These are phyloP conservation scores for Neodiprion pinetum DNA, from an alignment of 1,140 invertebrate species.

Conservation along the genomic window DNA sequence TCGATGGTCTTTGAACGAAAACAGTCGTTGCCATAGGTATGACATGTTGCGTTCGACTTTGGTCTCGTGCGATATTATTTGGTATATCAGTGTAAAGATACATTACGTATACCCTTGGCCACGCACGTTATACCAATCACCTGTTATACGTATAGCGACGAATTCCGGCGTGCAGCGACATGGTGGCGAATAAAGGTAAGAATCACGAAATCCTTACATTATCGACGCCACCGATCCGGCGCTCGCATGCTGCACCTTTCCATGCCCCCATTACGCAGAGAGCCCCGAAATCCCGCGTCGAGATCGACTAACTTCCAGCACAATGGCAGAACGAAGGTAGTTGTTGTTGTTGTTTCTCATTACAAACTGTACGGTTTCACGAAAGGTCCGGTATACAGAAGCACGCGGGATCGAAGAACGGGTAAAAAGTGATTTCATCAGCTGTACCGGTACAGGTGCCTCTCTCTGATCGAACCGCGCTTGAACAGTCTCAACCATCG, in stretches of 20 bases:
- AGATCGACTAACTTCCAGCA: neutral
- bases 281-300: neutral
- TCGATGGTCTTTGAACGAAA: too few species aligned
- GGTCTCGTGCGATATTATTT: too few species aligned
- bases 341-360: too few species aligned
- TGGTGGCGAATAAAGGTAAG: neutral
- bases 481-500: neutral
- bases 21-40: too few species aligned
- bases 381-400: neutral
- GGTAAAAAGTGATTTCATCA: neutral
- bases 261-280: neutral
- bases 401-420: too few species aligned
- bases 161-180: constrained; percentile 2
- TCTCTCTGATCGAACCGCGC: neutral
- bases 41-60: too few species aligned
- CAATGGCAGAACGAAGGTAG: too few species aligned
- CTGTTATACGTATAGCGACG: neutral
- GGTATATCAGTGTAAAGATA: too few species aligned
- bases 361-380: neutral
- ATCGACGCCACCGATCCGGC: neutral
- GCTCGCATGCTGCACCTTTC: neutral
- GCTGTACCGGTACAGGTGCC: too few species aligned
- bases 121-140: too few species aligned
- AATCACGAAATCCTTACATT: constrained; percentile 3
- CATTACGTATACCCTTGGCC: too few species aligned